These are phyloP conservation scores for Heterotilapia buettikoferi DNA, from an alignment of 2,113 vertebrate genomes.

Conservation along the genomic window DNA sequence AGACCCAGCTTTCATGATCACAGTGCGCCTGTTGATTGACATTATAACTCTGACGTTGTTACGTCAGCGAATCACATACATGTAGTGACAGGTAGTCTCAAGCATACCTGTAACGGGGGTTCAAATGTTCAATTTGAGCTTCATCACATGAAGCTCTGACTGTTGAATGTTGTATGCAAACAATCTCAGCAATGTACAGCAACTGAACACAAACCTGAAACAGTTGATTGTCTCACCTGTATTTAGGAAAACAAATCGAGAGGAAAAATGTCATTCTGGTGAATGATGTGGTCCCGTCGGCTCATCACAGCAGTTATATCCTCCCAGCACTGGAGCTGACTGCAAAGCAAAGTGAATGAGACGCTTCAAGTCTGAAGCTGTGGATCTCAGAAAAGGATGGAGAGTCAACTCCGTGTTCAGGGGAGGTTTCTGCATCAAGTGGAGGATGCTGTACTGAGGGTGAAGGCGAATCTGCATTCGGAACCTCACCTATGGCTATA, in stretches of 20 bases:
- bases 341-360: neutral
- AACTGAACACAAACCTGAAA: neutral
- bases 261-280: neutral
- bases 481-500: fast-evolving
- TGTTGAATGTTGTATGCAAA: neutral
- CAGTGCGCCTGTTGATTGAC: neutral
- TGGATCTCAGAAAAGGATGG: neutral
- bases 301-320: neutral
- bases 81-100: neutral
- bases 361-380: neutral
- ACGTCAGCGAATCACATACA: fast-evolving
- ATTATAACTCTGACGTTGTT: neutral
- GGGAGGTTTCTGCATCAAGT: neutral
- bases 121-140: neutral
- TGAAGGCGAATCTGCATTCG: neutral
- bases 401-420: neutral
- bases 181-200: neutral
- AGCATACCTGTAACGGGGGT: neutral
- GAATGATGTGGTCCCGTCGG: fast-evolving
- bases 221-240: neutral
- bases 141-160: neutral
- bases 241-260: neutral
- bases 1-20: neutral
- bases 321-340: neutral
- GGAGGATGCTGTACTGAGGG: neutral